A percentile compares a stretch with the other conserved stretches of the same genome.
phyloP scores from a whole-genome alignment of 2,113 vertebrate genomes.

The Halcyon senegalensis region DNA sequence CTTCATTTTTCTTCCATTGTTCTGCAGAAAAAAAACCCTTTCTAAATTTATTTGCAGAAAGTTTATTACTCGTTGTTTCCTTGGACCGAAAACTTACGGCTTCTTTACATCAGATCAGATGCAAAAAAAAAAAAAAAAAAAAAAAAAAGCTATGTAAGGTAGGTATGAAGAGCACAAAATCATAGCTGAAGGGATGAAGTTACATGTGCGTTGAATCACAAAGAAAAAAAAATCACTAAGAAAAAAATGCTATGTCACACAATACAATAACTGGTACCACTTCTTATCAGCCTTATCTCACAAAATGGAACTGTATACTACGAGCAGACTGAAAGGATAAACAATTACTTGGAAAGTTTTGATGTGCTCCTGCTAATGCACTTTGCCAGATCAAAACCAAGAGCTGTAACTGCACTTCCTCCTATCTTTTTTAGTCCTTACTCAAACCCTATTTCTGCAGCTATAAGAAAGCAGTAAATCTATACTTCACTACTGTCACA shows the following conservation, averaged over 20 bases:
- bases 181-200: not conserved
- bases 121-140: not conserved
- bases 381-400: not conserved
- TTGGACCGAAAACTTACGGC: not conserved
- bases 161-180: not conserved
- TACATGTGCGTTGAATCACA: not conserved
- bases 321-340: not conserved
- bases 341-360: not conserved
- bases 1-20: not conserved
- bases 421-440: not conserved
- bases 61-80: not conserved
- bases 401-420: not conserved
- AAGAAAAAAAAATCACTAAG: not conserved
- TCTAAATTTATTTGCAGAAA: not conserved
- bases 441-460: not conserved
- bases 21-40: not conserved
- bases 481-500: not conserved
- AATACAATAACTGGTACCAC: not conserved
- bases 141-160: not conserved
- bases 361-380: not conserved
- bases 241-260: not conserved
- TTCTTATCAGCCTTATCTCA: not conserved
- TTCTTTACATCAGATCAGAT: not conserved
- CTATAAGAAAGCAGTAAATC: not conserved
- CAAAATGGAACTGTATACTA: not conserved